phyloP scores from a whole-genome alignment of 2,888 invertebrate species.

The Netelia inedita region DNA sequence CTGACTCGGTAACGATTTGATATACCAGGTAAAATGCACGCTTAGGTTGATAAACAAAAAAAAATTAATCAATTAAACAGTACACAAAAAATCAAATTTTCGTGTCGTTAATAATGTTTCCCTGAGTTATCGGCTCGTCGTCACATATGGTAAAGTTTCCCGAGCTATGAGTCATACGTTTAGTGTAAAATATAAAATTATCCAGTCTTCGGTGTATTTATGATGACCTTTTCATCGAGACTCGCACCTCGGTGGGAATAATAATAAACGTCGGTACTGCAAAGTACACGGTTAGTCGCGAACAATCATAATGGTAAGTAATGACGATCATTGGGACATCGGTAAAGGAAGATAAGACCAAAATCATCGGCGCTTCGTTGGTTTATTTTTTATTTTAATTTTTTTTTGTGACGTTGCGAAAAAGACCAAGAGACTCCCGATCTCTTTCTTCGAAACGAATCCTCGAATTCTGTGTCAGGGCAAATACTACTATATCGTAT shows the following conservation, averaged over 20 bases:
- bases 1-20: too few species aligned
- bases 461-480: not conserved
- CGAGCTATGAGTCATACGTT: slow-evolving; percentile 1
- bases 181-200: not conserved
- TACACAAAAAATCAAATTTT: too few species aligned
- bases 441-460: slow-evolving; percentile 1
- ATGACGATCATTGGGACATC: not conserved
- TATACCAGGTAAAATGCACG: too few species aligned
- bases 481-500: not conserved
- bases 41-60: too few species aligned
- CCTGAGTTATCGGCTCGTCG: not conserved
- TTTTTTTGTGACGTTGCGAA: not conserved
- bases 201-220: not conserved
- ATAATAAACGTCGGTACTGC: not conserved
- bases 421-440: not conserved
- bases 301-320: not conserved
- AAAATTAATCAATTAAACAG: too few species aligned
- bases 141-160: not conserved
- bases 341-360: not conserved
- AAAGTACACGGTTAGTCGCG: too few species aligned
- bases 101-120: not conserved
- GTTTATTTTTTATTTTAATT: not conserved
- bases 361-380: not conserved
- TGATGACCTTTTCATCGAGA: slow-evolving; percentile 15
- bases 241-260: not conserved